Evolutionary conservation across 2,888 invertebrate genomes (phyloP).

Genomic region (Netelia inedita): DNA sequence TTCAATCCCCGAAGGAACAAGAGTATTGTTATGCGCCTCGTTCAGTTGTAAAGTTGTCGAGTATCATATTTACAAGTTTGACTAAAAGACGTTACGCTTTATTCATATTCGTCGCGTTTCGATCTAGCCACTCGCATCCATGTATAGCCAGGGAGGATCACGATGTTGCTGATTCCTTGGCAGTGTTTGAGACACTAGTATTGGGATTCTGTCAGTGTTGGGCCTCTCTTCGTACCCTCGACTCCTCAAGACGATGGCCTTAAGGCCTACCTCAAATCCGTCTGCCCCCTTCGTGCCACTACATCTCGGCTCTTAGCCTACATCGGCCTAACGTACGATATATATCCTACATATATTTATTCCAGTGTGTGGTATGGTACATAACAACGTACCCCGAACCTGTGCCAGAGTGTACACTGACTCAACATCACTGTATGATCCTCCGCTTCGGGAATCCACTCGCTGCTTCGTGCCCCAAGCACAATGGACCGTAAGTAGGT

Average conservation of each 20-base stretch:
- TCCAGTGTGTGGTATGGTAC: background rate
- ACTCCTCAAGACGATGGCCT: constrained; percentile 61
- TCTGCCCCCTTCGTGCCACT: constrained; percentile 48
- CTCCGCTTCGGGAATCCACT: constrained; percentile 45
- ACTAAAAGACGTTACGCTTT: too few species aligned
- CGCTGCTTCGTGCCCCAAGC: constrained; percentile 42
- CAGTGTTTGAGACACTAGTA: constrained; percentile 47
- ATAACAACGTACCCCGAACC: constrained; percentile 9
- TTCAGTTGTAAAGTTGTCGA: too few species aligned
- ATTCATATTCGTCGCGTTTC: background rate
- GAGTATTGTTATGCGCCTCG: too few species aligned
- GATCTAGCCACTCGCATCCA: constrained; percentile 55
- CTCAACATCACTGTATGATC: constrained; percentile 34
- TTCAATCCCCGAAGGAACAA: too few species aligned
- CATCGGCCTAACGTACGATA: constrained; percentile 23
- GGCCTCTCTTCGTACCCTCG: constrained; percentile 51
- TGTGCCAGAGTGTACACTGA: constrained; percentile 49
- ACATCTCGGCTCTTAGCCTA: constrained; percentile 25
- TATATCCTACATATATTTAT: constrained; percentile 12
- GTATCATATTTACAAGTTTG: too few species aligned
- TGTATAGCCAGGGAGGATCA: constrained; percentile 27
- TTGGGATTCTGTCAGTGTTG: constrained; percentile 59
- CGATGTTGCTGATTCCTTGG: constrained; percentile 34
- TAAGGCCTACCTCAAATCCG: constrained; percentile 59
- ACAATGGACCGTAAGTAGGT: constrained; percentile 58